These are phyloP conservation scores for Pyrgus malvae DNA, from an alignment of 2,888 invertebrate species.

Conservation along the genomic window DNA sequence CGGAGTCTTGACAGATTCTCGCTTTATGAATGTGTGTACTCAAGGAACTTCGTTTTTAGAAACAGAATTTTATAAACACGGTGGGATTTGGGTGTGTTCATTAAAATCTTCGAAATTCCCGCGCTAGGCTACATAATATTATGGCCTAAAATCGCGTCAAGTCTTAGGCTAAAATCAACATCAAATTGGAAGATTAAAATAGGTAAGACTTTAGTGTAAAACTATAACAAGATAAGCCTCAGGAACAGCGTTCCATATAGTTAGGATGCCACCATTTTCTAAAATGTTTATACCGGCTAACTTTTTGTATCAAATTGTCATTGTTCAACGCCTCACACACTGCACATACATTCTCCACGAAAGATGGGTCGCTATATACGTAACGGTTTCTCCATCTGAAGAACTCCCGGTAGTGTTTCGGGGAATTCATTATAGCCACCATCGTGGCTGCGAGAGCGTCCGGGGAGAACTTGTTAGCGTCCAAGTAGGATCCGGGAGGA, in stretches of 20 bases:
- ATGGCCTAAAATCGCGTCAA: no score
- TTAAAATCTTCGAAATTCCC: no score
- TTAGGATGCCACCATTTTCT: slow-evolving; percentile 60
- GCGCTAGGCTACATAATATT: no score
- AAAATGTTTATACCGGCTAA: slow-evolving; percentile 48
- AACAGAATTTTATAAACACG: no score
- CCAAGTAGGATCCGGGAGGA: slow-evolving; percentile 64
- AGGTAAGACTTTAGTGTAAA: no score
- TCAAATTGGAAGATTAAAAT: no score
- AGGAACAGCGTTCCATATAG: slow-evolving; percentile 39
- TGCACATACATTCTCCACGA: slow-evolving; percentile 50
- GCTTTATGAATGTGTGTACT: no score
- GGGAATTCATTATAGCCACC: slow-evolving; percentile 44
- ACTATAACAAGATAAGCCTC: no score
- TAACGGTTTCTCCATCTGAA: slow-evolving; percentile 58
- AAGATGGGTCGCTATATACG: slow-evolving; percentile 44
- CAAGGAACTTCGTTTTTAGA: no score
- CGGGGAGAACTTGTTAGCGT: slow-evolving; percentile 44
- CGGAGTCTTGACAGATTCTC: no score
- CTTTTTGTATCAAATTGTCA: slow-evolving; percentile 35
- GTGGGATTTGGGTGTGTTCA: no score
- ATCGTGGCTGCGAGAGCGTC: slow-evolving; percentile 50
- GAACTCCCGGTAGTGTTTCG: slow-evolving; percentile 47
- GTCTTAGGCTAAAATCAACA: no score
- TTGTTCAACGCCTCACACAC: slow-evolving; percentile 58